phyloP scores from a whole-genome alignment of 2,113 vertebrate genomes.

The Cranoglanis bouderius region DNA sequence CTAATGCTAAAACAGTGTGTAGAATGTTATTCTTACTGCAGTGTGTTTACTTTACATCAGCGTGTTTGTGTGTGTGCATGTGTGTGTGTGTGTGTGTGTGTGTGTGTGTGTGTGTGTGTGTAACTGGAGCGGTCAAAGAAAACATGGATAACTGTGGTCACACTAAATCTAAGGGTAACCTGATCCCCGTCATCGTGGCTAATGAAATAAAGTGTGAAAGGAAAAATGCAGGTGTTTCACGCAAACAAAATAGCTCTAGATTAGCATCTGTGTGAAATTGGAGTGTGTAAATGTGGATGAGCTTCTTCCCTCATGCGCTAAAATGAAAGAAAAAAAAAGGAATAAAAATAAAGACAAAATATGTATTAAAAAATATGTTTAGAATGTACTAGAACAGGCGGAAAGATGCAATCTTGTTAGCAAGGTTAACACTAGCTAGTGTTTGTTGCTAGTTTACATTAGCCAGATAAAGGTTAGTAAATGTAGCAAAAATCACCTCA shows the following conservation, averaged over 20 bases:
- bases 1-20: neutral
- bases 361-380: neutral
- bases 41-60: neutral
- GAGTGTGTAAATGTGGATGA: neutral
- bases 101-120: neutral
- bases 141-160: neutral
- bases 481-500: neutral
- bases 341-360: too few species aligned
- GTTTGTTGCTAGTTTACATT: neutral
- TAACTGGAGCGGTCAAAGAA: neutral
- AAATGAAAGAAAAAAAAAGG: too few species aligned
- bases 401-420: neutral
- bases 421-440: neutral
- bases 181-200: neutral
- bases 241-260: neutral
- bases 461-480: neutral
- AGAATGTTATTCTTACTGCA: neutral
- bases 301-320: neutral
- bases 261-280: neutral
- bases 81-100: neutral
- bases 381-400: neutral
- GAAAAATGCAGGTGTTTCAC: slow-evolving; percentile 11
- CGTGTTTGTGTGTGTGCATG: neutral
- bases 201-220: slow-evolving; percentile 16
- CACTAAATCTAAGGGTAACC: neutral